Conservation (phyloP, 2,113 vertebrate species). For the Pseudopipra pipra region DNA sequence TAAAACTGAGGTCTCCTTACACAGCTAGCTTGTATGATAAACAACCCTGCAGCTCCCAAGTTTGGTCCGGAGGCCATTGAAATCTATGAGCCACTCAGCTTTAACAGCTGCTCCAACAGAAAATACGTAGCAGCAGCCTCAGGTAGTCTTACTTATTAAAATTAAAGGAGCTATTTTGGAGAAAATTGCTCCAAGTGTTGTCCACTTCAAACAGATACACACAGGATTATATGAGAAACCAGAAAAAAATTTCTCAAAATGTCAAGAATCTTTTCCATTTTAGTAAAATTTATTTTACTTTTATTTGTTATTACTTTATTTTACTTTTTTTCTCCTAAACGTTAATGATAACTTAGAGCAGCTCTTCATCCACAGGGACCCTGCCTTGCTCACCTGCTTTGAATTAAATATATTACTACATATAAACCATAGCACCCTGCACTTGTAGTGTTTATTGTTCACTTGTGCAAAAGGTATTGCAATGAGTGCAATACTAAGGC, state of each 20-base stretch:
- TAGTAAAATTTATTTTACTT: neutral
- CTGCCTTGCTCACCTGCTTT: neutral
- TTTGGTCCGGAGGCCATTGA: constrained; percentile 24
- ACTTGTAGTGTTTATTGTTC: neutral
- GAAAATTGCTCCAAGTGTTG: neutral
- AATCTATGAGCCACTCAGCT: neutral
- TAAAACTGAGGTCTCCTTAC: neutral
- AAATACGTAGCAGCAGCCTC: neutral
- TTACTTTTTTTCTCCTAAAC: neutral
- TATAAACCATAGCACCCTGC: neutral
- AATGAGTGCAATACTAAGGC: neutral
- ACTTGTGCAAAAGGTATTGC: neutral
- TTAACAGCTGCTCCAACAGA: neutral
- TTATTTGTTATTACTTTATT: neutral
- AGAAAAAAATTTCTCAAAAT: neutral
- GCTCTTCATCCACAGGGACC: neutral
- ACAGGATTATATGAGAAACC: neutral
- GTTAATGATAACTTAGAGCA: neutral
- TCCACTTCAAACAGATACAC: neutral
- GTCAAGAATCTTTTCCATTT: neutral
- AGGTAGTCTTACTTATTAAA: neutral
- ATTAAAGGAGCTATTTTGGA: neutral
- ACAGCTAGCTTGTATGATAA: neutral
- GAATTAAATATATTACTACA: neutral
- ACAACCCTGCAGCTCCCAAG: neutral